A percentile compares a stretch with the other conserved stretches of the same genome.
These are phyloP conservation scores for Craniophora ligustri DNA, from an alignment of 2,888 invertebrate species.

Conservation along the genomic window DNA sequence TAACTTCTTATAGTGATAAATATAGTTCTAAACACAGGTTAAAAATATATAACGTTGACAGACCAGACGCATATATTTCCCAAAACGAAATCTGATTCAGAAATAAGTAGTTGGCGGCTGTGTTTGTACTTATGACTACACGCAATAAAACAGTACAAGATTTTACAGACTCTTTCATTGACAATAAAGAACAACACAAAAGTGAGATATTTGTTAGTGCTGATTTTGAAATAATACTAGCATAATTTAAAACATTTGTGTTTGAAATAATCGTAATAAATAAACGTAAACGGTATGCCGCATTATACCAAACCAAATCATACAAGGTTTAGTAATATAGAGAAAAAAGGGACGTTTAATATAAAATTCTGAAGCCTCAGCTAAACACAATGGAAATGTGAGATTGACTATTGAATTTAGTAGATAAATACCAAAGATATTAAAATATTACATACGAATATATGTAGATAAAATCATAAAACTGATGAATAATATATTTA, in stretches of 20 bases:
- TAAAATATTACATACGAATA: slow-evolving; percentile 12
- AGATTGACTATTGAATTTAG: no score
- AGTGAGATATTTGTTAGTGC: neutral
- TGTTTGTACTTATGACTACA: neutral
- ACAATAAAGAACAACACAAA: neutral
- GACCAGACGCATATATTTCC: no score
- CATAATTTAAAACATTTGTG: neutral
- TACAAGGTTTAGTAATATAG: no score
- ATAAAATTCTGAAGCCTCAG: neutral
- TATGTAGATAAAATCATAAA: slow-evolving; percentile 9
- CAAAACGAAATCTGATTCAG: neutral
- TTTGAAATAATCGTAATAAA: slow-evolving; percentile 4
- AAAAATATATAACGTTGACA: no score
- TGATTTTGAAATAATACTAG: neutral
- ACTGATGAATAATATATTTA: slow-evolving; percentile 25
- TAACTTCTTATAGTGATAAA: neutral
- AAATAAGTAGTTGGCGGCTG: no score
- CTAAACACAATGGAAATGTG: no score
- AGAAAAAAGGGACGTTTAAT: no score
- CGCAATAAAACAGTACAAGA: neutral
- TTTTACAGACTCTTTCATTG: neutral
- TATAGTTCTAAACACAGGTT: no score
- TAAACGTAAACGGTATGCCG: no score
- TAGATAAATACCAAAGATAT: no score
- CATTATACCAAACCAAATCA: no score